These are phyloP conservation scores for Oryzias dopingdopingensis DNA, from an alignment of 2,797 vertebrate species.

Conservation along the genomic window DNA sequence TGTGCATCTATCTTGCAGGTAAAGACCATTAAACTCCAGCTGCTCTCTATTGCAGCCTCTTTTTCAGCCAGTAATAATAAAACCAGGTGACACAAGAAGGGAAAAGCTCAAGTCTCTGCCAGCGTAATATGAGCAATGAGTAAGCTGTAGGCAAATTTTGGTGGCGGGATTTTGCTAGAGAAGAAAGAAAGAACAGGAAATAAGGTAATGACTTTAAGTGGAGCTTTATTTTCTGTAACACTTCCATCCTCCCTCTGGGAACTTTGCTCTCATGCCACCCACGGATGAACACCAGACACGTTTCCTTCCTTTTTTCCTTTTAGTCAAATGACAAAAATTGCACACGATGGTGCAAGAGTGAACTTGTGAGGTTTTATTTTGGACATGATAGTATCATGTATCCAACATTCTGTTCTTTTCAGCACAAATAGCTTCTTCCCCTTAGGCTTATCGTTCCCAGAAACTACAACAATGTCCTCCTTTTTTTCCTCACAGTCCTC, in stretches of 20 bases:
- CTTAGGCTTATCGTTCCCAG: slow-evolving; percentile 56
- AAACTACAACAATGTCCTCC: slow-evolving; percentile 57
- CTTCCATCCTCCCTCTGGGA: slow-evolving; percentile 31
- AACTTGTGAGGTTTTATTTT: slow-evolving; percentile 1
- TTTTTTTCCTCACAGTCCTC: slow-evolving; percentile 62
- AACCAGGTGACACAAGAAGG: slow-evolving; percentile 31
- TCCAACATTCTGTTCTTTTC: slow-evolving; percentile 19
- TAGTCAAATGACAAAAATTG: slow-evolving; percentile 6
- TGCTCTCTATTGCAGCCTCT: slow-evolving; percentile 49
- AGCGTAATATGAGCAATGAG: slow-evolving; percentile 28
- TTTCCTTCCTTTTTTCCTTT: slow-evolving; percentile 24
- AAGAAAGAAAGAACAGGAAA: slow-evolving; percentile 35
- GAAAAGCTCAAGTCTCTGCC: slow-evolving; percentile 37
- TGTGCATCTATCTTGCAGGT: too few relatives aligned
- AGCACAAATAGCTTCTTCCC: slow-evolving; percentile 28
- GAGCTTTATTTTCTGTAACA: slow-evolving; percentile 56
- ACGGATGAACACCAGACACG: slow-evolving; percentile 16
- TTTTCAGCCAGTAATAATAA: slow-evolving; percentile 39
- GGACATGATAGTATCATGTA: slow-evolving; percentile 28
- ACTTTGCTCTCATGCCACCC: slow-evolving; percentile 33
- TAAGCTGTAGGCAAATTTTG: slow-evolving; percentile 9
- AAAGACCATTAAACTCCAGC: slow-evolving; percentile 35
- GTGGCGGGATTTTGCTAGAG: slow-evolving; percentile 12
- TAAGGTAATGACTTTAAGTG: slow-evolving; percentile 38
- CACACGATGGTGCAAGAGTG: neutral